A percentile compares a stretch with the other conserved stretches of the same genome.
Evolutionary conservation across 2,113 vertebrate genomes (phyloP).

Genomic region (Pogonocichla stellata): DNA sequence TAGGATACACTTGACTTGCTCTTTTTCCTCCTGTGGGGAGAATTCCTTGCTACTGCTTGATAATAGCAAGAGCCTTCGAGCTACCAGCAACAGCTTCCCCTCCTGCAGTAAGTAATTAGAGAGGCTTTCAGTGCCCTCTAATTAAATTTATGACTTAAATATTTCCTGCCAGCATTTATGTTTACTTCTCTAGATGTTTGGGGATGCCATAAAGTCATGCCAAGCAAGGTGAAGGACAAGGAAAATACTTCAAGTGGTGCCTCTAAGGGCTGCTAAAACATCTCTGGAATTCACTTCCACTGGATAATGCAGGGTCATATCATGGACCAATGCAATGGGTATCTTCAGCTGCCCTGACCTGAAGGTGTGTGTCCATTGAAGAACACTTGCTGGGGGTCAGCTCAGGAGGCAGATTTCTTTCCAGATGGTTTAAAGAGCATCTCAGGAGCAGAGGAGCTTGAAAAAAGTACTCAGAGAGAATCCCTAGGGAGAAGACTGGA

Average conservation of each 20-base stretch:
- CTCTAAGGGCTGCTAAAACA: neutral
- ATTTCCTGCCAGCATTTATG: neutral
- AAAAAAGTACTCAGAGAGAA: fast-evolving
- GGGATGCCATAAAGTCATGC: neutral
- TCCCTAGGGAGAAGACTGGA: neutral
- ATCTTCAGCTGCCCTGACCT: neutral
- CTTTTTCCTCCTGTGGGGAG: neutral
- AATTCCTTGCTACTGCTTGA: neutral
- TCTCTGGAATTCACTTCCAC: neutral
- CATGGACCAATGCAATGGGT: no score
- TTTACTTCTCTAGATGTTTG: neutral
- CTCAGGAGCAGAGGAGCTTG: neutral
- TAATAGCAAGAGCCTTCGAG: neutral
- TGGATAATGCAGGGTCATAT: neutral
- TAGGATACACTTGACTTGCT: neutral
- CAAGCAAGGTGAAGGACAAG: neutral
- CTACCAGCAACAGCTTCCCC: neutral
- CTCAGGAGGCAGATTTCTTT: neutral
- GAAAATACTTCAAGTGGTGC: neutral
- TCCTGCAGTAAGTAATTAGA: slow-evolving; percentile 17
- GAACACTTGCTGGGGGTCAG: neutral
- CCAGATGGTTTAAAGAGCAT: neutral
- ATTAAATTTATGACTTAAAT: slow-evolving; percentile 24
- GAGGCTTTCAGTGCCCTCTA: neutral
- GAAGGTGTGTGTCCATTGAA: neutral